phyloP scores from a whole-genome alignment of 2,888 invertebrate species.

The Bimastos eiseni region DNA sequence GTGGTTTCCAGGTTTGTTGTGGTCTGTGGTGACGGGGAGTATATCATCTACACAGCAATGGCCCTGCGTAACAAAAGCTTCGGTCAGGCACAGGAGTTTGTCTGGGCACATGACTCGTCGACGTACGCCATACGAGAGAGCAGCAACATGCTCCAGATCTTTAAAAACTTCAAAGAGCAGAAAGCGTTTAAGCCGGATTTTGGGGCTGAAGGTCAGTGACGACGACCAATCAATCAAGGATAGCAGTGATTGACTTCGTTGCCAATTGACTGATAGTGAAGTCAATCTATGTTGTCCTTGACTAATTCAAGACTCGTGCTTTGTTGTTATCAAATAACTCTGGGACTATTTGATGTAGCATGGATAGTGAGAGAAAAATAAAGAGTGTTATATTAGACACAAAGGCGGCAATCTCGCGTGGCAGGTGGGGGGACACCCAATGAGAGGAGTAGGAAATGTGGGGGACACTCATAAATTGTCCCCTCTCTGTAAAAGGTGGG shows the following conservation, averaged over 20 bases:
- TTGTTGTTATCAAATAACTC: too few relatives aligned
- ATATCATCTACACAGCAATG: slow-evolving; percentile 99
- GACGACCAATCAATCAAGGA: not conserved
- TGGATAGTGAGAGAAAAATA: too few relatives aligned
- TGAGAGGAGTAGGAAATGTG: too few relatives aligned
- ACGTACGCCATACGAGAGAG: slow-evolving; percentile 81
- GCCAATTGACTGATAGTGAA: too few relatives aligned
- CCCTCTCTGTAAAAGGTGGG: too few relatives aligned
- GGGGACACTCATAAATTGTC: too few relatives aligned
- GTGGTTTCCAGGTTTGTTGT: slow-evolving; percentile 72
- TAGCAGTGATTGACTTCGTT: too few relatives aligned
- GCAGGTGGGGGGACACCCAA: too few relatives aligned
- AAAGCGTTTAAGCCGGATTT: slow-evolving; percentile 94
- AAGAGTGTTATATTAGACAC: too few relatives aligned
- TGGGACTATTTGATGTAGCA: too few relatives aligned
- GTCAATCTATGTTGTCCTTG: not conserved
- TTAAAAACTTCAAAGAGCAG: slow-evolving; percentile 97
- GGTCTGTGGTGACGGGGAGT: slow-evolving; percentile 98
- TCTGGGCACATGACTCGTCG: slow-evolving; percentile 87
- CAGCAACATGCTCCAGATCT: slow-evolving; percentile 83
- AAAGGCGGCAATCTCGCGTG: too few relatives aligned
- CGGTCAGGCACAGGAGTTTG: slow-evolving; percentile 96
- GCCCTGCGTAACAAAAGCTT: slow-evolving; percentile 97
- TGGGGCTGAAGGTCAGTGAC: slow-evolving; percentile 80
- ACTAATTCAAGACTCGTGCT: not conserved